Percentiles rank a stretch among this genome's conserved stretches.
These are phyloP conservation scores for Rhinopomastus cyanomelas DNA, from an alignment of 2,113 vertebrate genomes.

Conservation along the genomic window DNA sequence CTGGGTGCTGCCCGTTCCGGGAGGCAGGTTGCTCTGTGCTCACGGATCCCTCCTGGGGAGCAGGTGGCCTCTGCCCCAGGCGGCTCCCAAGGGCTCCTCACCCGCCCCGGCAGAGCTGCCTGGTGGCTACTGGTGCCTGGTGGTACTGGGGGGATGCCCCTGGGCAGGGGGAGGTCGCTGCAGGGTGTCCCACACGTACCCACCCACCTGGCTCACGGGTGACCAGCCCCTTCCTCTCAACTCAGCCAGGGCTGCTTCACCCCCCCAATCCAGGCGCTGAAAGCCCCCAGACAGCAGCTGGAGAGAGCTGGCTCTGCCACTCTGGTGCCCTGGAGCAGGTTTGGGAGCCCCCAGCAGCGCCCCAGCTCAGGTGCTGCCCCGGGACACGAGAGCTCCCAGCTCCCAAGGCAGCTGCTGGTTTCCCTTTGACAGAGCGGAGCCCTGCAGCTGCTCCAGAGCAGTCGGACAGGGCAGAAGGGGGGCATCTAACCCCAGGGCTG, in stretches of 20 bases:
- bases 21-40: background rate
- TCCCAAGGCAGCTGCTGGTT: background rate
- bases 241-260: background rate
- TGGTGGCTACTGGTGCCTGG: background rate
- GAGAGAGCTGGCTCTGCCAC: background rate
- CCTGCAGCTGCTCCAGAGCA: background rate
- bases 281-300: background rate
- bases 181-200: background rate
- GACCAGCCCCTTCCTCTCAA: fast-evolving
- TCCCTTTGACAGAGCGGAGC: background rate
- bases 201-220: no score
- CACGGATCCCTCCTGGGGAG: background rate
- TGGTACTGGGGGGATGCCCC: background rate
- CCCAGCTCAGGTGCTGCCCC: background rate
- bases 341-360: background rate
- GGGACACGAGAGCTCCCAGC: fast-evolving
- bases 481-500: background rate
- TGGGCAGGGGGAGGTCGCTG: background rate
- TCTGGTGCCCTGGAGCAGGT: background rate
- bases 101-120: background rate
- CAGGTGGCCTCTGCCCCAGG: background rate
- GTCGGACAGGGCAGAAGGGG: background rate
- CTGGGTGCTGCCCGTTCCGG: slow-evolving; percentile 9
- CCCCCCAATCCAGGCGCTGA: background rate
- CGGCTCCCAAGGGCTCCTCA: slow-evolving; percentile 8